phyloP scores from a whole-genome alignment of 1,140 invertebrate species.

The Anthonomus grandis region DNA sequence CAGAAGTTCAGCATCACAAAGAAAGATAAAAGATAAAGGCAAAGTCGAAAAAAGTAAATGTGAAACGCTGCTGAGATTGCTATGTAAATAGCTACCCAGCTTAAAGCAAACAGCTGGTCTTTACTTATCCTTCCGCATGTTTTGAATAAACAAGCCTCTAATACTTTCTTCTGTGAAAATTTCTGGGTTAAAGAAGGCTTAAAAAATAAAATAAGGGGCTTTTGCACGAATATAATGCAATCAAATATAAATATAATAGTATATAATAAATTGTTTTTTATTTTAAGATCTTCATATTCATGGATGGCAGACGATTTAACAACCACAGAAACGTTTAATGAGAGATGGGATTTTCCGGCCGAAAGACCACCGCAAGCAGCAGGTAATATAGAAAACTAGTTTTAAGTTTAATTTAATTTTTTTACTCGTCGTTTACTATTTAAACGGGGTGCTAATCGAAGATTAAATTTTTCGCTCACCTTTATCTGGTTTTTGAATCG shows the following conservation, averaged over 20 bases:
- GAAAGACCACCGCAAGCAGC: constrained; percentile 30
- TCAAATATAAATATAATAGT: neutral
- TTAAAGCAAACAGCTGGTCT: neutral
- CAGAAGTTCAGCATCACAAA: no score
- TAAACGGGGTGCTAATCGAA: no score
- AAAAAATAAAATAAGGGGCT: neutral
- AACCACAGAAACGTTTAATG: constrained; percentile 22
- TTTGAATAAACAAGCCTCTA: neutral
- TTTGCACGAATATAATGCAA: no score
- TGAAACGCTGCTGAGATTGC: no score
- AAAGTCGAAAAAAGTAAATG: no score
- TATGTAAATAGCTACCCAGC: no score
- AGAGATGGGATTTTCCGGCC: constrained; percentile 26
- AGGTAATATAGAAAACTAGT: no score
- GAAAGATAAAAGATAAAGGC: no score
- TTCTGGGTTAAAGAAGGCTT: neutral
- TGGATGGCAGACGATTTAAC: constrained; percentile 14
- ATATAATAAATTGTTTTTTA: constrained; percentile 3
- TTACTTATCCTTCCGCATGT: neutral
- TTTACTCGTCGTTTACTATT: no score
- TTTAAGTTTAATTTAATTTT: no score
- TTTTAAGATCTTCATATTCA: constrained; percentile 14
- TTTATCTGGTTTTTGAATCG: no score
- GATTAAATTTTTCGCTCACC: no score
- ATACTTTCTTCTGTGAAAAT: neutral